Evolutionary conservation across 2,113 vertebrate genomes (phyloP).

Genomic region (Garra rufa): DNA sequence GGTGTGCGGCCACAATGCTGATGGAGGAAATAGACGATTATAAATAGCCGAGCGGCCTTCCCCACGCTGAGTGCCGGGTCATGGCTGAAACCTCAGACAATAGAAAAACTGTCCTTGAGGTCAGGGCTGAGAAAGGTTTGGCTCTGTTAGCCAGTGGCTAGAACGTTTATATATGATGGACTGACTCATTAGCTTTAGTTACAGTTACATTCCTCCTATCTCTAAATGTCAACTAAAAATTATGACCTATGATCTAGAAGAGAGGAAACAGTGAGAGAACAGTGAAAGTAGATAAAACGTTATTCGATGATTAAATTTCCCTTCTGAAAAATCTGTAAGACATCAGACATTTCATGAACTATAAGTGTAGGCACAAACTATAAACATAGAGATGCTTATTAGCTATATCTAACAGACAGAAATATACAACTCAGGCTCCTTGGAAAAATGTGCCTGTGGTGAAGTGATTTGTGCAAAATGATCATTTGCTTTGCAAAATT

Average conservation of each 20-base stretch:
- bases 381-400: no score
- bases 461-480: no score
- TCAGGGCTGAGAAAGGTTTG: slow-evolving; percentile 55
- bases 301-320: not conserved
- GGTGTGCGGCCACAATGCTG: slow-evolving; percentile 73
- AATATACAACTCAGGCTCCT: no score
- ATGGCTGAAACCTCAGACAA: slow-evolving; percentile 73
- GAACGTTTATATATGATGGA: not conserved
- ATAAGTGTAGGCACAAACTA: no score
- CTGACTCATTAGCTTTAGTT: not conserved
- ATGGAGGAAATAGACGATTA: slow-evolving; percentile 74
- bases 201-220: not conserved
- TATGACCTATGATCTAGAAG: not conserved
- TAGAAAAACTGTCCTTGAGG: slow-evolving; percentile 67
- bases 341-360: no score
- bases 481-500: no score
- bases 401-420: no score
- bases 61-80: slow-evolving; percentile 66
- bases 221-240: not conserved
- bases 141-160: slow-evolving; percentile 57
- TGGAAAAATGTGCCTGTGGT: no score
- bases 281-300: not conserved
- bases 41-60: slow-evolving; percentile 75
- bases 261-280: not conserved
- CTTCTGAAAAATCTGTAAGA: not conserved